phyloP scores from a whole-genome alignment of 1,140 invertebrate genomes.

The Sweltsa coloradensis region DNA sequence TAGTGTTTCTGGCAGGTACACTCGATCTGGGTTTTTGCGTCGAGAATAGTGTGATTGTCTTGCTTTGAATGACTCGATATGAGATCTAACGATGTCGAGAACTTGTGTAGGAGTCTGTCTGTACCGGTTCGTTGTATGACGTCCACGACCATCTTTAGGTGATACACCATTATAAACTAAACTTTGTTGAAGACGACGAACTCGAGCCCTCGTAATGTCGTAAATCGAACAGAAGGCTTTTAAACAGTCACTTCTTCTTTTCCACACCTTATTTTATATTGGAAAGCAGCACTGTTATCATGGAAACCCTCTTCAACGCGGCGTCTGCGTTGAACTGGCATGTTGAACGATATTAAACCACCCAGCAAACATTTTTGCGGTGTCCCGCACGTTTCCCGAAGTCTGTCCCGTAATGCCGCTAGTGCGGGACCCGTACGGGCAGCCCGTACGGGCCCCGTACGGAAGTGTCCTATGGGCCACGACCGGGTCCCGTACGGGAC shows the following conservation, averaged over 20 bases:
- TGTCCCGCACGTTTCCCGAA: too few species aligned
- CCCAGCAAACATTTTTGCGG: too few species aligned
- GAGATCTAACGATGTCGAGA: background rate
- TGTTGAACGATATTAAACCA: too few species aligned
- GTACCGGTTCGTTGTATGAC: background rate
- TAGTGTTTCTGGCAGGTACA: conserved; percentile 4
- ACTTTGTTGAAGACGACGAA: background rate
- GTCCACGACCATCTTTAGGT: background rate
- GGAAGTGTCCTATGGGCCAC: too few species aligned
- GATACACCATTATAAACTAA: background rate
- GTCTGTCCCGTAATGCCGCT: too few species aligned
- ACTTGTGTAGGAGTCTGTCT: background rate
- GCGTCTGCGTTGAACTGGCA: too few species aligned
- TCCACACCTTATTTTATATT: background rate
- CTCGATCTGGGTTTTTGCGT: background rate
- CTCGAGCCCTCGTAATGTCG: background rate
- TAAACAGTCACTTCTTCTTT: background rate
- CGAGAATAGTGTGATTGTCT: background rate
- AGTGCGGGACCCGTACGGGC: too few species aligned
- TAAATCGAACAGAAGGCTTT: background rate
- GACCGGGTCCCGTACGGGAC: too few species aligned
- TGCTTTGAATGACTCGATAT: conserved; percentile 1
- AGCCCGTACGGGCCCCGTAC: too few species aligned
- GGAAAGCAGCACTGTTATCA: background rate
- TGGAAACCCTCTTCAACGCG: background rate